Evolutionary conservation across 2,797 vertebrate genomes (phyloP).

Genomic region (Chaetodon trifasciatus): DNA sequence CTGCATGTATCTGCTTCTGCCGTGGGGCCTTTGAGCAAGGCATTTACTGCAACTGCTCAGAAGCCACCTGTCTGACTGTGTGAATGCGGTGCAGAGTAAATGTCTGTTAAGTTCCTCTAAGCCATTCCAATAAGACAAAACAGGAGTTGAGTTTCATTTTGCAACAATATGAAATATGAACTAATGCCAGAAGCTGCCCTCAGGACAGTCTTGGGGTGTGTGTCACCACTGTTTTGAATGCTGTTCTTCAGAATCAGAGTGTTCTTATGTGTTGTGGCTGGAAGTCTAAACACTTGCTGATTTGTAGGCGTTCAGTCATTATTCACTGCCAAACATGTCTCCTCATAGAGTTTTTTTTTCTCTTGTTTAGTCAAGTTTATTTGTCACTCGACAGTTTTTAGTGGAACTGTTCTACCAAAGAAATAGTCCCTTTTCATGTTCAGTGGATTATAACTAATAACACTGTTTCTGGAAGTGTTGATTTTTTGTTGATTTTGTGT

Average conservation of each 20-base stretch:
- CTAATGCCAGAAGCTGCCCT: not conserved
- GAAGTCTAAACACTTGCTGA: not conserved
- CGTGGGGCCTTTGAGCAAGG: no score
- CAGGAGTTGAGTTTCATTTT: not conserved
- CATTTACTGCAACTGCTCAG: not conserved
- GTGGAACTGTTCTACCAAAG: not conserved
- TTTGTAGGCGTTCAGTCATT: not conserved
- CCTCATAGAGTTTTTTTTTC: not conserved
- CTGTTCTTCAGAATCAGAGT: not conserved
- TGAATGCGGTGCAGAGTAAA: no score
- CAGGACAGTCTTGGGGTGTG: conserved; percentile 3
- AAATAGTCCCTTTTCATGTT: not conserved
- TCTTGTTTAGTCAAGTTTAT: not conserved
- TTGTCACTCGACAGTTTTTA: not conserved
- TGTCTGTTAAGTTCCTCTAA: not conserved
- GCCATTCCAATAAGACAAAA: not conserved
- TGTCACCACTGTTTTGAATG: conserved; percentile 6
- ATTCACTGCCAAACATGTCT: not conserved
- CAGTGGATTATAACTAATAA: not conserved
- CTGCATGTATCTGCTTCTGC: no score
- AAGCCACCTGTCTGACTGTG: not conserved
- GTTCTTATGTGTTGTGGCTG: not conserved
- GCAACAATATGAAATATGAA: not conserved
- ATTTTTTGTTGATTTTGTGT: no score
- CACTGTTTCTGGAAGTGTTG: not conserved